Percentiles rank a stretch among this genome's conserved stretches.
These are phyloP conservation scores for Euura saliciscinereae DNA, from an alignment of 1,140 invertebrate species.

Conservation along the genomic window DNA sequence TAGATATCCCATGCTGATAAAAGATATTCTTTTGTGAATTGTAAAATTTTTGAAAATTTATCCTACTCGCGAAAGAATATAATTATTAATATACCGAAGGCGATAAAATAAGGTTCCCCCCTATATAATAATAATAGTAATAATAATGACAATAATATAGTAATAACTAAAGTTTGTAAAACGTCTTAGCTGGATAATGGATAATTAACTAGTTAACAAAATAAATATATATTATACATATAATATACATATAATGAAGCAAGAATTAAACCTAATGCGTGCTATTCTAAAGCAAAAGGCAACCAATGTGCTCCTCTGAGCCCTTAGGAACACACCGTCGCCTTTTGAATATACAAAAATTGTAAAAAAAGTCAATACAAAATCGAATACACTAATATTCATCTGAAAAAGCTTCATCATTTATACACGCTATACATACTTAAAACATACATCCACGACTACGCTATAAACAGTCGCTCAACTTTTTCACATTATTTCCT, in stretches of 20 bases:
- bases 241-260: background rate
- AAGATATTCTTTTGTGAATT: too few species aligned
- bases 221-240: slow-evolving; percentile 10
- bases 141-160: too few species aligned
- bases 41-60: too few species aligned
- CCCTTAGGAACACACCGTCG: slow-evolving; percentile 25
- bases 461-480: too few species aligned
- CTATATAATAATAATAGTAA: too few species aligned
- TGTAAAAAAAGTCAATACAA: slow-evolving; percentile 45
- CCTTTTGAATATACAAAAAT: slow-evolving; percentile 37
- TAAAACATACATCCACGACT: too few species aligned
- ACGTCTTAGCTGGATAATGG: background rate
- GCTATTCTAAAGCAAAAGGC: slow-evolving; percentile 35
- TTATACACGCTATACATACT: slow-evolving; percentile 19
- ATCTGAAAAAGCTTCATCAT: slow-evolving; percentile 30
- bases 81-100: too few species aligned
- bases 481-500: too few species aligned
- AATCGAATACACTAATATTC: slow-evolving; percentile 38
- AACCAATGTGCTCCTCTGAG: slow-evolving; percentile 29
- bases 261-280: slow-evolving; percentile 14
- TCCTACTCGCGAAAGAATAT: too few species aligned
- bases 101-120: too few species aligned
- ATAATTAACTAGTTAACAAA: background rate
- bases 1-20: too few species aligned
- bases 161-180: background rate